These are phyloP conservation scores for Himalopsyche kuldschensis DNA, from an alignment of 2,888 invertebrate genomes.

Conservation along the genomic window DNA sequence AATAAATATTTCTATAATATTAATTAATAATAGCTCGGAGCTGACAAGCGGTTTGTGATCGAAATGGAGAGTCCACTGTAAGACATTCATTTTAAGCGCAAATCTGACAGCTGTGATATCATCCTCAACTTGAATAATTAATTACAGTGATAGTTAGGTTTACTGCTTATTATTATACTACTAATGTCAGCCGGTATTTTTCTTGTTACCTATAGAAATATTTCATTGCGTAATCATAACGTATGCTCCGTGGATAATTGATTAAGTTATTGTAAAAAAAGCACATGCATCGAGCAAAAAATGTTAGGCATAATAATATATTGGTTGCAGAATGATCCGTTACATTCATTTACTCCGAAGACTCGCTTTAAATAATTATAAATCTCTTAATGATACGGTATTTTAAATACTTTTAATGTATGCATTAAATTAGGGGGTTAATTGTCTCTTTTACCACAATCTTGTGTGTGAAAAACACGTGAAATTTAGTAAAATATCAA, in stretches of 20 bases:
- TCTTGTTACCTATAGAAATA: neutral
- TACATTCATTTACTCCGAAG: neutral
- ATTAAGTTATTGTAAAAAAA: neutral
- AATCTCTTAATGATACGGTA: too few species aligned
- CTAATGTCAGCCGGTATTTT: neutral
- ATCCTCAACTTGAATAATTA: neutral
- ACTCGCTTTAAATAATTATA: too few species aligned
- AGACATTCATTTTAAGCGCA: neutral
- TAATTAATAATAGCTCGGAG: neutral
- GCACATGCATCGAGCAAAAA: neutral
- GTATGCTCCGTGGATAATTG: neutral
- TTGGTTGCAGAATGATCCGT: neutral
- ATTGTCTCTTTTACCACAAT: too few species aligned
- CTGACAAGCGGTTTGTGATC: neutral
- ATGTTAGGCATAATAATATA: neutral
- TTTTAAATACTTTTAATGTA: too few species aligned
- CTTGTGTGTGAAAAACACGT: too few species aligned
- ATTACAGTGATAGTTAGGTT: neutral
- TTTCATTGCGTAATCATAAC: neutral
- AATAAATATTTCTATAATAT: neutral
- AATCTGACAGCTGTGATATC: neutral
- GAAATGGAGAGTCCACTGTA: neutral
- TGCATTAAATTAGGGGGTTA: too few species aligned
- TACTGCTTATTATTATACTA: neutral
- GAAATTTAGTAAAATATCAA: too few species aligned